These are phyloP conservation scores for Pseudochaenichthys georgianus DNA, from an alignment of 2,797 vertebrate genomes.

Conservation along the genomic window DNA sequence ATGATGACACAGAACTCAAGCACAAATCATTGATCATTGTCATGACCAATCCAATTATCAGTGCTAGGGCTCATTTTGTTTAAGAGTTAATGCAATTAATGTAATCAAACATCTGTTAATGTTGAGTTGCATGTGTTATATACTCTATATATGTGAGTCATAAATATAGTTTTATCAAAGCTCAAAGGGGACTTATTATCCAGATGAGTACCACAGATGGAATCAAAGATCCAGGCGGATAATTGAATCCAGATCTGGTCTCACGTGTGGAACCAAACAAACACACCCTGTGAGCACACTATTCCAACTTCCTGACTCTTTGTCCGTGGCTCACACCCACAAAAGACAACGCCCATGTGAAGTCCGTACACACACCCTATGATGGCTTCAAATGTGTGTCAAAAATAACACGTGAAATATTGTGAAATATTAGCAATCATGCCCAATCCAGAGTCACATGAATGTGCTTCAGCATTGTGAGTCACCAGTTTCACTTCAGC, in stretches of 20 bases:
- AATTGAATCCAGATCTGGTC: conserved; percentile 75
- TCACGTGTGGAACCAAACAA: conserved; percentile 76
- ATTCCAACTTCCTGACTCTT: conserved; percentile 72
- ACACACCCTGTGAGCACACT: conserved; percentile 76
- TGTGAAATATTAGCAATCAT: conserved; percentile 29
- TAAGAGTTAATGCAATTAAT: not conserved
- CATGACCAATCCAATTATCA: not conserved
- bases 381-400: not conserved
- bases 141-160: conserved; percentile 9
- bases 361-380: conserved; percentile 12
- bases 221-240: conserved; percentile 45
- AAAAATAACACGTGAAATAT: conserved; percentile 16
- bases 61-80: not conserved
- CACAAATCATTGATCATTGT: not conserved
- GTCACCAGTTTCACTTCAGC: conserved; percentile 61
- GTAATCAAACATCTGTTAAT: not conserved
- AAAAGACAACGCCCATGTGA: conserved; percentile 75
- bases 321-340: conserved; percentile 69
- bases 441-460: conserved; percentile 40
- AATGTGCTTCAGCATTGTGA: conserved; percentile 18
- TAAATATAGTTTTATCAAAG: conserved; percentile 20
- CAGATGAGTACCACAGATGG: conserved; percentile 56
- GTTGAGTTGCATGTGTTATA: conserved; percentile 26
- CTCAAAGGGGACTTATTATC: conserved; percentile 33
- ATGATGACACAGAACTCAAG: conserved; percentile 10